Base-by-base conservation (phyloP, 1,140 invertebrate species). In the Plutomurus gul region DNA sequence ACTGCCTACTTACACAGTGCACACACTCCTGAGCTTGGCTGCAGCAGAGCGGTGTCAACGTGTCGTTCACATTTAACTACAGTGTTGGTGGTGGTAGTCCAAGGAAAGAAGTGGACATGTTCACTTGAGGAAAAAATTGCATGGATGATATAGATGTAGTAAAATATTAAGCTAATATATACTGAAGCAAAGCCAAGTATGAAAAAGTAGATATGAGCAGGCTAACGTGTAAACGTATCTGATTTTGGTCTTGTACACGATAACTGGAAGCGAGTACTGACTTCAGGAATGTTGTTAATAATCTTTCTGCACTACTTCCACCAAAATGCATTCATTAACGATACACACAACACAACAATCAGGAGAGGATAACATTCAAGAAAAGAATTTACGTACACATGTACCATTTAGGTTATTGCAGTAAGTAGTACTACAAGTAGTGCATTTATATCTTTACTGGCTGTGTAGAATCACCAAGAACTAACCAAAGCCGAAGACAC, bases 231-330 rank as follows among this genome's bases (percentile, higher is more conserved):
- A n/a, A n/a, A n/a, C n/a, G n/a, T n/a, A n/a, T n/a, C n/a, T n/a
- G n/a, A n/a, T n/a, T n/a, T n/a, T n/a, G 20, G 47, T 10, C 18
- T 49, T 49, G 46, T 18, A 18, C 25, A 22, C 47, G 47, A 22
- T 51, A 51, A n/a, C 7, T 51, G 10, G 20, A 51, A 11, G 25
- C 20, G 10, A 22, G 47, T n/a, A 51, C 20, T 51, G 25, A 51
- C 13, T 51, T 51, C 18, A 51, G 47, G 47, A 51, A 51, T 51
- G 47, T 51, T 8, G 56, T 65, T 65, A 65, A 65, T 65, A 65
- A 65, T 65, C 56, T 65, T 65, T 65, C 56, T 65, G 56, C 56
- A 65, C 56, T 65, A 65, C 56, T 65, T 65, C 56, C 56, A 65
- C 56, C 36, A 16, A 65, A 65, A 65, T 65, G 56, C 56, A 65